Evolutionary conservation across 2,113 vertebrate species (phyloP), one percentile per base, ranked within the genome.

Genomic region (Ictalurus punctatus): DNA sequence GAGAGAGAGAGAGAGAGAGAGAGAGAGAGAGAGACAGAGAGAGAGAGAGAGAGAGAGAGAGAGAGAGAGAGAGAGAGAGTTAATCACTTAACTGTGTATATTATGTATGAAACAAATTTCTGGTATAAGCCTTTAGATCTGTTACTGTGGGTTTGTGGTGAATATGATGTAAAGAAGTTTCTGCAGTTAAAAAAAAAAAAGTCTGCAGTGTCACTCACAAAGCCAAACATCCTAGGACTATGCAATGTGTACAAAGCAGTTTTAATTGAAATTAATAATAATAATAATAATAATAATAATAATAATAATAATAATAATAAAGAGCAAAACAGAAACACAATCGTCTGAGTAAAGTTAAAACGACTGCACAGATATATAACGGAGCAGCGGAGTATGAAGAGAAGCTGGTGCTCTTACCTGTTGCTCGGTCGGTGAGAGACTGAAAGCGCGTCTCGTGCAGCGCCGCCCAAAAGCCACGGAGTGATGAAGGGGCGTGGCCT

Each of bases 341-440:
- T 78, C 40, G 7, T 54, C 13, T 79, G 0, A 16, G n/a, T 8
- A n/a, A 83, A 73, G 30, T 84, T 6, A 21, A 52, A 30, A 3
- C 25, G 23, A 54, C 10, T 8, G 2, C 27, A 37, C 16, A 23
- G 67, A 34, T 3, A 19, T 56, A 23, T 40, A 25, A 23, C 7
- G 10, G 16, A 52, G 48, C 44, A 54, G 44, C 12, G 30, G 69
- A 73, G 44, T 25, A 27, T 6, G 37, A 30, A 44, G 58, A 86
- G 44, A n/a, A n/a, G 27, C 12, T 30, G 4, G 48, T 6, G 71
- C 25, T 86, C 85, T 86, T 86, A 86, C 85, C 85, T 86, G 85
- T 86, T 86, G 85, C 85, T 44, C 34, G 71, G 13, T 30, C 56
- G 13, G 30, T 59, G 30, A 63, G 56, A 48, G 8, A 78, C 71